phyloP scores from a whole-genome alignment of 2,797 vertebrate genomes.

The Tarsius wallacei region DNA sequence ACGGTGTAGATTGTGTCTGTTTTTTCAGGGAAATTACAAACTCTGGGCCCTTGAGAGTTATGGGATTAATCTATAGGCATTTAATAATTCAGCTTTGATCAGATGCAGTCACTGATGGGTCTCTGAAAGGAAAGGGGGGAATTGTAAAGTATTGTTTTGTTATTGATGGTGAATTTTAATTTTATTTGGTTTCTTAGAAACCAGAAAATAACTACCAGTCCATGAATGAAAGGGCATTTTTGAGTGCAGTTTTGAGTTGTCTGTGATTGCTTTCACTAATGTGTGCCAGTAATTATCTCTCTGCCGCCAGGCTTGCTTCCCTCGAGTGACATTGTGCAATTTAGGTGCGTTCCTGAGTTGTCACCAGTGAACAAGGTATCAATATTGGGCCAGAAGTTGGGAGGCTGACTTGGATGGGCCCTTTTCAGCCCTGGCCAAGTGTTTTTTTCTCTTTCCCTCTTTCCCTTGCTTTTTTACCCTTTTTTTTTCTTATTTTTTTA shows the following conservation, averaged over 20 bases:
- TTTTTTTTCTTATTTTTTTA: background rate
- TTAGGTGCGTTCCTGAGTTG: background rate
- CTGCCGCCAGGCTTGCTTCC: background rate
- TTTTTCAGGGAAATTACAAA: constrained; percentile 85
- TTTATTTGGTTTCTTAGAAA: constrained; percentile 76
- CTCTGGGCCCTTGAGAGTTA: constrained; percentile 79
- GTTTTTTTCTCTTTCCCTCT: background rate
- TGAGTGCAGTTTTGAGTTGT: background rate
- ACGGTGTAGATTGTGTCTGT: constrained; percentile 85
- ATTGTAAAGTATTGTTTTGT: constrained; percentile 30
- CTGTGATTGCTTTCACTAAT: background rate
- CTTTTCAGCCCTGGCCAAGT: background rate
- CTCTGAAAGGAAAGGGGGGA: background rate
- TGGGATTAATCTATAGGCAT: constrained; percentile 82
- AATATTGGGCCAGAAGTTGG: background rate
- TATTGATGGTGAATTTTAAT: constrained; percentile 76
- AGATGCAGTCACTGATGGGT: constrained; percentile 70
- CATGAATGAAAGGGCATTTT: background rate
- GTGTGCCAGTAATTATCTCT: background rate
- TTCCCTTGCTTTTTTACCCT: background rate
- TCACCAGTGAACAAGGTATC: background rate
- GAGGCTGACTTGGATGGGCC: background rate
- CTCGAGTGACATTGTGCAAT: background rate
- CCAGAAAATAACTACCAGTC: constrained; percentile 47
- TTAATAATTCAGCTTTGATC: constrained; percentile 84